Evolutionary conservation across 2,797 vertebrate genomes (phyloP).

Genomic region (Notolabrus celidotus): DNA sequence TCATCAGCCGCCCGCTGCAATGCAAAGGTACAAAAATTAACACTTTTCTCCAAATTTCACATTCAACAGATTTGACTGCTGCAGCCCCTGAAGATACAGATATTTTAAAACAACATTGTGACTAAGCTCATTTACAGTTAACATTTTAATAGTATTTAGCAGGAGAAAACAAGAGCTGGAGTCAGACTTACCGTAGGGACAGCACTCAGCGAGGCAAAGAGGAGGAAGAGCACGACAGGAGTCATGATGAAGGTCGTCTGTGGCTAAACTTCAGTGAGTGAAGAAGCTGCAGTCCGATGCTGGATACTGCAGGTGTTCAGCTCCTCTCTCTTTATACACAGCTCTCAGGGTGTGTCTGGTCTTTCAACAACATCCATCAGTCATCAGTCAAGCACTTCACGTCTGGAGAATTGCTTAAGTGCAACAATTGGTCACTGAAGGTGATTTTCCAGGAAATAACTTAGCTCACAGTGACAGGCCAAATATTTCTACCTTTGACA

Average conservation of each 20-base stretch:
- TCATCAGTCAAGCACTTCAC: too few species aligned
- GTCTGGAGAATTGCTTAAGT: too few species aligned
- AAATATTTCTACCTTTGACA: too few species aligned
- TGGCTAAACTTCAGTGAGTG: not conserved
- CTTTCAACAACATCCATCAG: too few species aligned
- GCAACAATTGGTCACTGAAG: too few species aligned
- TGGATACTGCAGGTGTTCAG: slow-evolving; percentile 15
- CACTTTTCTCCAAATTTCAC: not conserved
- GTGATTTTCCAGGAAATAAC: too few species aligned
- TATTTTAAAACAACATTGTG: too few species aligned
- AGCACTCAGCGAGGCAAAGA: slow-evolving; percentile 12
- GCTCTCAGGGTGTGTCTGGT: slow-evolving; percentile 9
- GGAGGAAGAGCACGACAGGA: slow-evolving; percentile 24
- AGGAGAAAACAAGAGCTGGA: not conserved
- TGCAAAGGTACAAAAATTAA: not conserved
- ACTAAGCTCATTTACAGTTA: too few species aligned
- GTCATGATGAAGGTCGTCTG: slow-evolving; percentile 23
- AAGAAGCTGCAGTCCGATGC: not conserved
- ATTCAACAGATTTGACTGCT: too few species aligned
- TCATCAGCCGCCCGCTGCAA: not conserved
- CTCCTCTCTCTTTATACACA: slow-evolving; percentile 18
- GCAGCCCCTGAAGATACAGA: too few species aligned
- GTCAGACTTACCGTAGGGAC: slow-evolving; percentile 24
- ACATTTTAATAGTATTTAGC: not conserved
- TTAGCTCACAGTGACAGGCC: too few species aligned